phyloP scores from a whole-genome alignment of 2,888 invertebrate species.

The Thereva unica region DNA sequence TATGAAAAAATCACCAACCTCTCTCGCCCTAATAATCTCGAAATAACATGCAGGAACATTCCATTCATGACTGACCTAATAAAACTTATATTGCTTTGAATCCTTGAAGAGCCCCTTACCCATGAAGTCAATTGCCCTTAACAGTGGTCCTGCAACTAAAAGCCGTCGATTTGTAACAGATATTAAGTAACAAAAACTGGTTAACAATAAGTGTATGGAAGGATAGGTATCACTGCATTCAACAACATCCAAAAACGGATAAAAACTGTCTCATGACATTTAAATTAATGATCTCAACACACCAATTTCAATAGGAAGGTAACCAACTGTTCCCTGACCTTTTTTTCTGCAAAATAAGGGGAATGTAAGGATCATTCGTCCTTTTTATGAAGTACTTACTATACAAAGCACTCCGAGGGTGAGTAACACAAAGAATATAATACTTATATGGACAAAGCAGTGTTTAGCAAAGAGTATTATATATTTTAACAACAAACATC shows the following conservation, averaged over 20 bases:
- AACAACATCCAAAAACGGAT: not conserved
- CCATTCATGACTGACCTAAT: too few species aligned
- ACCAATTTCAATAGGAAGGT: not conserved
- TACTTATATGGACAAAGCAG: too few species aligned
- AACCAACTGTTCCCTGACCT: too few species aligned
- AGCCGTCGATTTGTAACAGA: not conserved
- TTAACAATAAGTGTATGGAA: not conserved
- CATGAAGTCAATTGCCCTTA: constrained; percentile 13
- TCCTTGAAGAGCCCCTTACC: too few species aligned
- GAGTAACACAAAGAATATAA: not conserved
- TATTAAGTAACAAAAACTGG: not conserved
- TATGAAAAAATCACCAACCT: too few species aligned
- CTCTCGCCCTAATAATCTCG: too few species aligned
- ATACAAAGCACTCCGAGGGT: not conserved
- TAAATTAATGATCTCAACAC: constrained; percentile 15
- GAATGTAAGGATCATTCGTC: not conserved
- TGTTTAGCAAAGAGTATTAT: too few species aligned
- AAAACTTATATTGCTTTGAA: too few species aligned
- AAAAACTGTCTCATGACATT: constrained; percentile 18
- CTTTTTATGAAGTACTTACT: not conserved
- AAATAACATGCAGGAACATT: too few species aligned
- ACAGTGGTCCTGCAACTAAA: not conserved
- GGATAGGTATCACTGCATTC: not conserved
- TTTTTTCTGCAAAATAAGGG: too few species aligned
- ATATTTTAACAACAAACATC: too few species aligned